A percentile compares a stretch with the other conserved stretches of the same genome.
phyloP scores from a whole-genome alignment of 2,113 vertebrate species.

The Chamaetylas fuelleborni region DNA sequence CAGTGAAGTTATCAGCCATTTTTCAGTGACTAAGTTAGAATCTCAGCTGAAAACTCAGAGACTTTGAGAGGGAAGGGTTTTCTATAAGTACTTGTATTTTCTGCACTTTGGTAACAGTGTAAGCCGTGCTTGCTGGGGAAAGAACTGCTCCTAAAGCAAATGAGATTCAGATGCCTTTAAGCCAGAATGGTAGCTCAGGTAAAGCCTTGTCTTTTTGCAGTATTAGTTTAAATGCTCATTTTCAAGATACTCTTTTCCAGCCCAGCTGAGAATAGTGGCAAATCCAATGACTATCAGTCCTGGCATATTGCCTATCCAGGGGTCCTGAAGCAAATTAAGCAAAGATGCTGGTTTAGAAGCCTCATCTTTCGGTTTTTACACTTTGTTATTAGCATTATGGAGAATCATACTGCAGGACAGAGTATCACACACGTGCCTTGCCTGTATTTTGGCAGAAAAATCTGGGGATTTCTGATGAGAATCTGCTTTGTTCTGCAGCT shows the following conservation, averaged over 20 bases:
- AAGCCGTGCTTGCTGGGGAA: not conserved
- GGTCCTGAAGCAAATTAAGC: not conserved
- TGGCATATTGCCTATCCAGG: not conserved
- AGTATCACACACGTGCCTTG: not conserved
- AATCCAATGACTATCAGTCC: not conserved
- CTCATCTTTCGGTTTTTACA: not conserved
- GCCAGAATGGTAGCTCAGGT: not conserved
- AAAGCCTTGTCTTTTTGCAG: not conserved
- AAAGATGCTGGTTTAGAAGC: not conserved
- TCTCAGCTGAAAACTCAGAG: not conserved
- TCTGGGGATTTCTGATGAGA: not conserved
- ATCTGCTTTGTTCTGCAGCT: not conserved
- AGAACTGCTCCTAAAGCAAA: not conserved
- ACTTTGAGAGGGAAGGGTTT: not conserved
- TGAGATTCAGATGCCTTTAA: not conserved
- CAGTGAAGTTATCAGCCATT: not conserved
- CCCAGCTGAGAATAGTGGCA: not conserved
- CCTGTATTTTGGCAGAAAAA: not conserved
- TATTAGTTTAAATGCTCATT: not conserved
- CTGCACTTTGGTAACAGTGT: not conserved
- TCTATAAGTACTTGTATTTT: not conserved
- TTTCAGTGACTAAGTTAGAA: not conserved
- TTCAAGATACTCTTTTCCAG: not conserved
- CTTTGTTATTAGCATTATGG: not conserved
- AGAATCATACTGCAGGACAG: not conserved